Conservation (phyloP, 2,888 invertebrate species). For the Saturnia japonica region DNA sequence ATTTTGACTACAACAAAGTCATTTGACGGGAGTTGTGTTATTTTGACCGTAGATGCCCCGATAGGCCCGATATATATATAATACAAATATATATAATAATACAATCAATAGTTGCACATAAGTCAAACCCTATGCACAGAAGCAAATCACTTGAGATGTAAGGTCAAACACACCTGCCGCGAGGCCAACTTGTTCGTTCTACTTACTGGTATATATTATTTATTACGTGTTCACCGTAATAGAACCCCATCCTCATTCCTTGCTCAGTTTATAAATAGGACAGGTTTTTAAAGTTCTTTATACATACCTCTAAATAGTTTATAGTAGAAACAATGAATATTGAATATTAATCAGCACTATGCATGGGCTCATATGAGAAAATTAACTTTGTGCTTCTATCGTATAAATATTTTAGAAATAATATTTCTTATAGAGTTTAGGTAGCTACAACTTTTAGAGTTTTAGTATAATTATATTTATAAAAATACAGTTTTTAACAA, state of each 20-base stretch:
- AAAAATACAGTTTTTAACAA: no score
- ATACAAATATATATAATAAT: no score
- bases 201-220: slow-evolving; percentile 33
- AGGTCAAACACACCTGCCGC: slow-evolving; percentile 43
- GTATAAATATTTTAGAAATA: no score
- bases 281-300: background rate
- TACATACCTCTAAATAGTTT: background rate
- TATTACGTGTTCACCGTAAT: slow-evolving; percentile 2
- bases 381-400: background rate
- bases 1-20: no score
- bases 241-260: background rate
- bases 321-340: background rate
- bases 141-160: slow-evolving; percentile 3
- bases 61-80: no score
- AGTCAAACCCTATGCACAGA: background rate
- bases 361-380: background rate
- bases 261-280: background rate
- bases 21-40: no score
- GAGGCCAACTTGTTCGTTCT: slow-evolving; percentile 57
- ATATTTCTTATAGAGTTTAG: no score
- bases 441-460: no score
- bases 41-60: no score
- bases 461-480: background rate
- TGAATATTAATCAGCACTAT: background rate
- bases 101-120: background rate